Evolutionary conservation across 2,113 vertebrate genomes (phyloP), one percentile per base, ranked within the genome.

Genomic region (Zootoca vivipara): DNA sequence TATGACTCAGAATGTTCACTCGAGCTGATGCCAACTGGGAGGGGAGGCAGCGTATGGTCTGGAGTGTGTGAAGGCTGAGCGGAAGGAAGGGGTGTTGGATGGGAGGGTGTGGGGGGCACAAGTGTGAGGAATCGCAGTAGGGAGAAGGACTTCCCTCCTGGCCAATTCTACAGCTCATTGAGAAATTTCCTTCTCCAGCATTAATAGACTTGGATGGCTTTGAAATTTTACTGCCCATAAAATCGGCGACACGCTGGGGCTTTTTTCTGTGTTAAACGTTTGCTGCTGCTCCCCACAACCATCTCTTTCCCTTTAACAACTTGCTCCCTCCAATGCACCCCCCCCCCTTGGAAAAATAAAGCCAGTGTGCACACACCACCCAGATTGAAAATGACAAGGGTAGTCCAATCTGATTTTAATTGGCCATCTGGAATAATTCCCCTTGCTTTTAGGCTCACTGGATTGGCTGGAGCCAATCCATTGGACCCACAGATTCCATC

Each of bases 211-310:
- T 96, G 96, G 94, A 96, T 95, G 92, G 97, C 98, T 98, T 98
- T 98, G 98, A 98, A 98, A 98, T 98, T 97, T 98, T 98, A 98
- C 98, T 98, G 98, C 96, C 98, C 98, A 98, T 98, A 98, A 99
- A 98, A 98, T 98, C 97, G 97, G 96, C 96, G 93, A 96, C 96
- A 95, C 91, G 95, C 96, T 96, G 97, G 95, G 95, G 93, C 91
- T 92, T 92, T 92, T 91, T 91, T 86, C 86, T 83, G 65, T 42
- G 96, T 95, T 95, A 94, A 96, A 87, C 82, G 78, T 89, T 89
- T 89, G 90, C 91, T 81, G 84, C 82, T 84, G 46, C 90, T 82
- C 78, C 70, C 73, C 64, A 40, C 70, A 18, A 82, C 90, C 92
- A 64, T 88, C 91, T 85, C 89, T 93, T 90, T 77, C 20, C 13